Evolutionary conservation across 2,797 vertebrate species (phyloP).

Genomic region (Tenualosa thibaudeaui): DNA sequence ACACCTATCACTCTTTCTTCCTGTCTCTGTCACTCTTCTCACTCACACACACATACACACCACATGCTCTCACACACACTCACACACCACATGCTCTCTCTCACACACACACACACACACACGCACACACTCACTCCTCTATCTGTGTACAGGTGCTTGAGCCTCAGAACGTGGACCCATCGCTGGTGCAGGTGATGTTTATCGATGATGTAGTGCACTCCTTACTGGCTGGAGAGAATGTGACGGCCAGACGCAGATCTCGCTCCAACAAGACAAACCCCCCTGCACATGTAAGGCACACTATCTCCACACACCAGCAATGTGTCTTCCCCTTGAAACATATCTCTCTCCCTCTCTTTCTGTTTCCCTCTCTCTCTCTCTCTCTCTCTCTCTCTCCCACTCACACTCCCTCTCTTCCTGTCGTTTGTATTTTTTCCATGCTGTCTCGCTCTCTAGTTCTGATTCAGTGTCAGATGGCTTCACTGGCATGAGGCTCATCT

Average conservation of each 20-base stretch:
- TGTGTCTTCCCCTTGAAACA: not conserved
- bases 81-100: not conserved
- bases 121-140: not conserved
- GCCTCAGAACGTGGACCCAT: constrained; percentile 85
- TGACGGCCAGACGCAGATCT: constrained; percentile 80
- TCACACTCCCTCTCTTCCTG: not conserved
- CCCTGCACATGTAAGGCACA: constrained; percentile 72
- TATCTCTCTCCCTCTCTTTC: not conserved
- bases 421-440: not conserved
- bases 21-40: not conserved
- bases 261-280: constrained; percentile 81
- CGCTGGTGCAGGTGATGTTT: constrained; percentile 87
- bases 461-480: not conserved
- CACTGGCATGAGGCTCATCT: not conserved
- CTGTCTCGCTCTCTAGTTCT: not conserved
- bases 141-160: constrained; percentile 74
- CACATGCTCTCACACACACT: not conserved
- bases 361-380: not conserved
- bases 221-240: constrained; percentile 83
- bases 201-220: constrained; percentile 84
- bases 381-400: not conserved
- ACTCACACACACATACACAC: not conserved
- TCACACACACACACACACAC: constrained; percentile 4
- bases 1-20: not conserved
- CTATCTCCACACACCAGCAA: not conserved